These are phyloP conservation scores for Archilochus colubris DNA, from an alignment of 2,113 vertebrate genomes.

Conservation along the genomic window DNA sequence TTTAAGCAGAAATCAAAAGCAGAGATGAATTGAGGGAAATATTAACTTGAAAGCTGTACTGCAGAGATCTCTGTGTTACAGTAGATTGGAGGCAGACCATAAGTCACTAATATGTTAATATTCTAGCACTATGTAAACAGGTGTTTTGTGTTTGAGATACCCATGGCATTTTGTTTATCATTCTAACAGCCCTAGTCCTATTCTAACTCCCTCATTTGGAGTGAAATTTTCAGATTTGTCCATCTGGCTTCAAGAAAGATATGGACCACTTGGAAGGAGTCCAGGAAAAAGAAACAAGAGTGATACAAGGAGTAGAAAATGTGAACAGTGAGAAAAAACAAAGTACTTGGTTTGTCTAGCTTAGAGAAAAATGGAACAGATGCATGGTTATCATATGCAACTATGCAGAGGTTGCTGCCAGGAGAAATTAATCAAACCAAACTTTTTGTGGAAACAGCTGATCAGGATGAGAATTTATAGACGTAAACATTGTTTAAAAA, in stretches of 20 bases:
- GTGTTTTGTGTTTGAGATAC: neutral
- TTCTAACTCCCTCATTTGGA: neutral
- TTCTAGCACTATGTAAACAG: neutral
- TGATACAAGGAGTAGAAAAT: neutral
- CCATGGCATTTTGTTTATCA: neutral
- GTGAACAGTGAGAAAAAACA: neutral
- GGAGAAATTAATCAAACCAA: neutral
- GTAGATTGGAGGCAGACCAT: neutral
- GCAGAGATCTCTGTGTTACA: neutral
- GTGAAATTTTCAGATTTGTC: neutral
- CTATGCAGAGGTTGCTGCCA: neutral
- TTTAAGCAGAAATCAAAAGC: neutral
- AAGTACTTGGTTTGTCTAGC: neutral
- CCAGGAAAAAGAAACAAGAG: neutral
- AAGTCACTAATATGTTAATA: neutral
- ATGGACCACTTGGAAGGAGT: neutral
- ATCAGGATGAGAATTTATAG: neutral
- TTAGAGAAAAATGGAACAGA: neutral
- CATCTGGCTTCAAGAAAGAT: neutral
- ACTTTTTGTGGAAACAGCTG: neutral
- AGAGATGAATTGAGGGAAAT: neutral
- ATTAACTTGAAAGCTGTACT: neutral
- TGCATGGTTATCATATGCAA: neutral
- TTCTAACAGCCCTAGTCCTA: neutral
- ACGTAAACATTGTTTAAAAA: neutral